Percentiles rank a stretch among this genome's conserved stretches.
Conservation (phyloP, 2,888 invertebrate genomes). For the Lapara coniferarum region DNA sequence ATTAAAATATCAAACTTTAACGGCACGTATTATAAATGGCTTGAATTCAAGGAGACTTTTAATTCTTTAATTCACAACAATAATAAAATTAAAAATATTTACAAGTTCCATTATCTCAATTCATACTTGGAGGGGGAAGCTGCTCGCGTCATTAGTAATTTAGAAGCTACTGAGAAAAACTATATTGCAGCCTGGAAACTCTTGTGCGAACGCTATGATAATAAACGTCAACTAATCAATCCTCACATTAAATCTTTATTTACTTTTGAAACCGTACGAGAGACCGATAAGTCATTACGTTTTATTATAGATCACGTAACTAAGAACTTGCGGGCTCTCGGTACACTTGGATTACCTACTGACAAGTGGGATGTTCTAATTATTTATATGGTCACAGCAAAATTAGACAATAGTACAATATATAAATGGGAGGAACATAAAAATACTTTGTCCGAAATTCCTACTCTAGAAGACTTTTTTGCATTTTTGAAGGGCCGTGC, state of each 20-base stretch:
- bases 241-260: constrained; percentile 40
- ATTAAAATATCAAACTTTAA: constrained; percentile 39
- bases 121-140: constrained; percentile 41
- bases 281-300: constrained; percentile 37
- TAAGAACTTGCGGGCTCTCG: constrained; percentile 37
- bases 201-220: constrained; percentile 38
- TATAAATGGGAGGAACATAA: constrained; percentile 31
- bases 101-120: constrained; percentile 40
- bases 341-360: constrained; percentile 32
- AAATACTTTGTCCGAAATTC: constrained; percentile 14
- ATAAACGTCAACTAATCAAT: constrained; percentile 37
- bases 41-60: constrained; percentile 38
- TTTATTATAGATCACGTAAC: constrained; percentile 40
- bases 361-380: constrained; percentile 34
- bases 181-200: constrained; percentile 40
- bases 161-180: constrained; percentile 35
- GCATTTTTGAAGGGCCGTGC: constrained; percentile 7
- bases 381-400: constrained; percentile 27
- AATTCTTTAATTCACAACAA: constrained; percentile 37
- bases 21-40: constrained; percentile 38
- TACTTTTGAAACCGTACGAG: constrained; percentile 33
- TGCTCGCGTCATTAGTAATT: constrained; percentile 35
- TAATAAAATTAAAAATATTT: constrained; percentile 31
- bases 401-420: constrained; percentile 25
- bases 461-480: constrained; percentile 2